These are phyloP conservation scores for Macrosiphum euphorbiae DNA, from an alignment of 2,888 invertebrate species.

Conservation along the genomic window DNA sequence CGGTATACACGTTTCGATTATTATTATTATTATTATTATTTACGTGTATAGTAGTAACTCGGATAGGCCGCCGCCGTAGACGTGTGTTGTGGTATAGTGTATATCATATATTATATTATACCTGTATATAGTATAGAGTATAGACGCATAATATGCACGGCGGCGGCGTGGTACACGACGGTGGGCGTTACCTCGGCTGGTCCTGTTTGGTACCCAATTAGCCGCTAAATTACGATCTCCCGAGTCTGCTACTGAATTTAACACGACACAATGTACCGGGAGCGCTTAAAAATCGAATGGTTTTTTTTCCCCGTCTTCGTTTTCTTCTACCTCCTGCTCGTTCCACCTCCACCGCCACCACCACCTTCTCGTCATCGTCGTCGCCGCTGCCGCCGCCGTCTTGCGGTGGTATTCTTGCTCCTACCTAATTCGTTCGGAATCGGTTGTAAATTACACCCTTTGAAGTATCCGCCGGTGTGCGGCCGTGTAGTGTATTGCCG, in stretches of 20 bases:
- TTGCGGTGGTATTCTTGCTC: not conserved
- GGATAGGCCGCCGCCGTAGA: not conserved
- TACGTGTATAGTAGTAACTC: constrained; percentile 26
- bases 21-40: constrained; percentile 40
- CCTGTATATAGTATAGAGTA: not conserved
- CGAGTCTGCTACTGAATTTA: constrained; percentile 59
- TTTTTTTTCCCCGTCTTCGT: not conserved
- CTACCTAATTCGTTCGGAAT: constrained; percentile 38
- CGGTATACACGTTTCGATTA: constrained; percentile 47
- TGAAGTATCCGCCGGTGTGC: constrained; percentile 48
- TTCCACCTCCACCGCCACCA: not conserved
- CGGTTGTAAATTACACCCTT: constrained; percentile 62
- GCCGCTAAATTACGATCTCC: constrained; percentile 63
- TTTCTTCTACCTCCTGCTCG: not conserved
- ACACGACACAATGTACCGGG: constrained; percentile 54
- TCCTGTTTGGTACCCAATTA: constrained; percentile 62
- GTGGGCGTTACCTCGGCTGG: constrained; percentile 50
- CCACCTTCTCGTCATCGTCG: not conserved
- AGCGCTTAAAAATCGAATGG: constrained; percentile 53
- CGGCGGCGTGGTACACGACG: constrained; percentile 33
- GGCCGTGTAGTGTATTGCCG: not conserved
- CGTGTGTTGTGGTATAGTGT: not conserved
- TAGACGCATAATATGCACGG: not conserved
- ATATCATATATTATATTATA: constrained; percentile 11
- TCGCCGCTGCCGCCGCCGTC: not conserved